Evolutionary conservation across 2,888 invertebrate species (phyloP).

Genomic region (Tinea trinotella): DNA sequence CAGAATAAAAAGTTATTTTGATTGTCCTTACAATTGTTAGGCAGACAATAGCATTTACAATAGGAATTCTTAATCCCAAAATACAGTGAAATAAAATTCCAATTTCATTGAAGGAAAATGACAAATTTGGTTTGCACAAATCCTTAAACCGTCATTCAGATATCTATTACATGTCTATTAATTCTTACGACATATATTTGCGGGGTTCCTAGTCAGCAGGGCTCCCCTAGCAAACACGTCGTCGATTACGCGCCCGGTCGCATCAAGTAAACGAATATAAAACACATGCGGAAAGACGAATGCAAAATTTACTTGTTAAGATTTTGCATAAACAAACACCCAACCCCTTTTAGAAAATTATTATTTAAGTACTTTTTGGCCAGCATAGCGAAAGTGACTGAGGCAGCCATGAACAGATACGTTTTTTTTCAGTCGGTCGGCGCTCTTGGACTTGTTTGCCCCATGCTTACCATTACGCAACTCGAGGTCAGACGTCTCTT

Average conservation of each 20-base stretch:
- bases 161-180: conserved; percentile 74
- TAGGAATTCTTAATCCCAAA: background rate
- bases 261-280: conserved; percentile 72
- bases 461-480: no score
- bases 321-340: conserved; percentile 69
- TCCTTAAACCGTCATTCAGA: conserved; percentile 73
- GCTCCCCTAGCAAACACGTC: conserved; percentile 68
- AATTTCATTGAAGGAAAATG: conserved; percentile 61
- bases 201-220: conserved; percentile 62
- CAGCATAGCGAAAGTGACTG: no score
- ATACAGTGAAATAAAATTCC: conserved; percentile 53
- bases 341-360: conserved; percentile 38
- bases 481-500: no score
- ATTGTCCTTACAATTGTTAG: background rate
- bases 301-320: conserved; percentile 66
- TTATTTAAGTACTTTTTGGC: background rate
- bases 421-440: no score
- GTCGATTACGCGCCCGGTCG: conserved; percentile 66
- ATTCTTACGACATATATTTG: conserved; percentile 73
- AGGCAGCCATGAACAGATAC: no score
- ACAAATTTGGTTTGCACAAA: conserved; percentile 72
- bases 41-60: conserved; percentile 5
- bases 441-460: no score
- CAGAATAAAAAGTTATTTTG: background rate
- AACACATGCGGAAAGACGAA: conserved; percentile 70